Percentiles rank a stretch among this genome's conserved stretches.
These are phyloP conservation scores for Apodemia mormo DNA, from an alignment of 2,888 invertebrate genomes.

Conservation along the genomic window DNA sequence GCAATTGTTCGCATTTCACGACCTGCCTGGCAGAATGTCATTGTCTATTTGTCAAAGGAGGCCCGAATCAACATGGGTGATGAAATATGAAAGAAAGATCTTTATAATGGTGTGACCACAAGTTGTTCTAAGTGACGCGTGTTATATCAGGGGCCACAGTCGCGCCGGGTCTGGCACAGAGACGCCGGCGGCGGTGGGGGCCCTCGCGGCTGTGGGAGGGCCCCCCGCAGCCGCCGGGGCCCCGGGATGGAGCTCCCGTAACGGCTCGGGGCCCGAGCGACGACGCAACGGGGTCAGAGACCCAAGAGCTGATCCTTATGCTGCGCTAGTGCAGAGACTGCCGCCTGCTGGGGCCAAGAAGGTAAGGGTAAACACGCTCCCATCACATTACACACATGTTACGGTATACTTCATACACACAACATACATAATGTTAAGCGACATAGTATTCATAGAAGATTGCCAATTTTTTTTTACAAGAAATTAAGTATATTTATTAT, in stretches of 20 bases:
- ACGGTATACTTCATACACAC: no score
- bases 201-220: conserved; percentile 29
- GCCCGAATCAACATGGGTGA: no score
- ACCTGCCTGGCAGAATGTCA: no score
- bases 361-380: conserved; percentile 43
- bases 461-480: no score
- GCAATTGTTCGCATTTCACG: no score
- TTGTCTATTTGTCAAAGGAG: no score
- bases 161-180: conserved; percentile 61
- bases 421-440: no score
- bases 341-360: conserved; percentile 72
- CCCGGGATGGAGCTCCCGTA: conserved; percentile 34
- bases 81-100: no score
- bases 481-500: no score
- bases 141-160: conserved; percentile 59
- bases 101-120: no score
- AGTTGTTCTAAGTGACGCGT: no score
- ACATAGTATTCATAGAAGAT: no score
- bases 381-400: background rate
- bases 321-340: conserved; percentile 67
- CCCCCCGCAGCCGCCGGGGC: conserved; percentile 23
- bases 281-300: conserved; percentile 36
- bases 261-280: conserved; percentile 34
- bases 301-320: conserved; percentile 60
- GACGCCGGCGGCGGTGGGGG: conserved; percentile 46